phyloP scores from a whole-genome alignment of 2,888 invertebrate genomes.

The Xestia rhomboidea region DNA sequence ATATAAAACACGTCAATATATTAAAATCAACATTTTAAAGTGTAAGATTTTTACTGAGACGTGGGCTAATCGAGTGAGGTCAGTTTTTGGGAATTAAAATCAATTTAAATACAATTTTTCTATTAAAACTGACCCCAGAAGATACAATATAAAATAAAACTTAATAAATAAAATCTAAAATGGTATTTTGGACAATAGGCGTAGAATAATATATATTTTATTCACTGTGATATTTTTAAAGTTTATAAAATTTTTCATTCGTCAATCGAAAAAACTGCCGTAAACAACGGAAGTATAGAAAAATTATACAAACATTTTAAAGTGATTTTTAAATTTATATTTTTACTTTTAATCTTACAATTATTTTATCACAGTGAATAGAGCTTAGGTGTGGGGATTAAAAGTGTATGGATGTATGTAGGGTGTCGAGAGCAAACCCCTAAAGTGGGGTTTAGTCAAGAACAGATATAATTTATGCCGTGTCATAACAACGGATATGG shows the following conservation, averaged over 20 bases:
- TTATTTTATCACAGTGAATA: slow-evolving; percentile 85
- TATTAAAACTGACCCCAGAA: slow-evolving; percentile 54
- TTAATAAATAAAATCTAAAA: slow-evolving; percentile 50
- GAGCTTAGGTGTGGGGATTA: slow-evolving; percentile 71
- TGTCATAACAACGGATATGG: slow-evolving; percentile 65
- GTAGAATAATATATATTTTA: slow-evolving; percentile 66
- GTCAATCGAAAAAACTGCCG: slow-evolving; percentile 57
- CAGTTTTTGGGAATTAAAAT: slow-evolving; percentile 47
- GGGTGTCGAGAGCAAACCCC: slow-evolving; percentile 53
- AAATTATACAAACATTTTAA: slow-evolving; percentile 62
- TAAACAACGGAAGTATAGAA: slow-evolving; percentile 56
- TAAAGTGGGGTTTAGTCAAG: slow-evolving; percentile 49
- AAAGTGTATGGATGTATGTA: slow-evolving; percentile 42
- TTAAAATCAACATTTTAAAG: slow-evolving; percentile 66
- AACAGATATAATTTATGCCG: slow-evolving; percentile 57
- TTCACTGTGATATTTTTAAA: slow-evolving; percentile 81
- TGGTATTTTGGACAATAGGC: slow-evolving; percentile 58
- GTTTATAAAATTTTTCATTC: slow-evolving; percentile 58
- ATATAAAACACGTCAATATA: slow-evolving; percentile 68
- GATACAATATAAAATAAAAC: slow-evolving; percentile 47
- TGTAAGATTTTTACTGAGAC: slow-evolving; percentile 65
- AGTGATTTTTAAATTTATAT: slow-evolving; percentile 64
- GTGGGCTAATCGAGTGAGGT: slow-evolving; percentile 58
- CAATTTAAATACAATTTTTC: slow-evolving; percentile 32
- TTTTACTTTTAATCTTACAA: slow-evolving; percentile 66